phyloP scores from a whole-genome alignment of 1,140 invertebrate species.

The Neodiprion lecontei region DNA sequence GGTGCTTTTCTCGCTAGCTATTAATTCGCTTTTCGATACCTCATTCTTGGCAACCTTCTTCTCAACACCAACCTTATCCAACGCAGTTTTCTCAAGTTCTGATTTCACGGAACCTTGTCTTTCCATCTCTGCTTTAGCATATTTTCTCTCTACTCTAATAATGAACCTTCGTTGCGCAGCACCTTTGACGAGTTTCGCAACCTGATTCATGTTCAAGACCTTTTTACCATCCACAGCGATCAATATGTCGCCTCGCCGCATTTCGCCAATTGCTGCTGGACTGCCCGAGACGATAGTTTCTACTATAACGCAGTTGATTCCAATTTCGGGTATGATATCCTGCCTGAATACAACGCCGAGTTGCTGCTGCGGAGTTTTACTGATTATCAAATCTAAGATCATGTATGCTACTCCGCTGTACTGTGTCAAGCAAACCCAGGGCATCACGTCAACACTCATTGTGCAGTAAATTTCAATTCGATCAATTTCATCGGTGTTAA shows the following conservation, averaged over 20 bases:
- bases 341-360: slow-evolving; percentile 75
- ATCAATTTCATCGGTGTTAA: slow-evolving; percentile 48
- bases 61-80: not conserved
- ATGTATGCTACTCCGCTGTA: slow-evolving; percentile 61
- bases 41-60: not conserved
- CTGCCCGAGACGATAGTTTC: slow-evolving; percentile 79
- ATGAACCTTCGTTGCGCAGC: slow-evolving; percentile 57
- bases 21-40: not conserved
- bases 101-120: slow-evolving; percentile 32
- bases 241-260: slow-evolving; percentile 80
- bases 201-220: slow-evolving; percentile 76
- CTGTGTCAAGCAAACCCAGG: slow-evolving; percentile 69
- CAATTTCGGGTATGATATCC: slow-evolving; percentile 61
- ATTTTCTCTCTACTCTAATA: slow-evolving; percentile 66
- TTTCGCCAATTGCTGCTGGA: slow-evolving; percentile 77
- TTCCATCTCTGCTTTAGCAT: slow-evolving; percentile 42
- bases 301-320: slow-evolving; percentile 71
- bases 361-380: slow-evolving; percentile 69
- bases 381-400: slow-evolving; percentile 70
- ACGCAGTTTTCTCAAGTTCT: slow-evolving; percentile 24
- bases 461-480: slow-evolving; percentile 73
- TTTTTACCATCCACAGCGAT: slow-evolving; percentile 82
- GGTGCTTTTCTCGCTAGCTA: slow-evolving; percentile 32
- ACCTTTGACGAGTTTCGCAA: slow-evolving; percentile 71
- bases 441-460: slow-evolving; percentile 70